These are phyloP conservation scores for Acyrthosiphon pisum DNA, from an alignment of 1,140 invertebrate species.

Conservation along the genomic window DNA sequence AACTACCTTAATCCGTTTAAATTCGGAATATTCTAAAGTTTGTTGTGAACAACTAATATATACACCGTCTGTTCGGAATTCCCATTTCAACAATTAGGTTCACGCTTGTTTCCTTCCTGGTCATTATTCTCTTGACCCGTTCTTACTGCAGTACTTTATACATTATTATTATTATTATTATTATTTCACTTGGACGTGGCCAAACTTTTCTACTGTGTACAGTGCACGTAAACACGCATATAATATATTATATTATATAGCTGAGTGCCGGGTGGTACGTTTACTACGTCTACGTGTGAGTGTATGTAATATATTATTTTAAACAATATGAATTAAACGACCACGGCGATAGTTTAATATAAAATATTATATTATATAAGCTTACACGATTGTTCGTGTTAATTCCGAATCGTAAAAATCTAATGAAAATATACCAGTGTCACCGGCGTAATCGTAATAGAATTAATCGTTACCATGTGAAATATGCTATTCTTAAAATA, in stretches of 20 bases:
- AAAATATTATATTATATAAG: not conserved
- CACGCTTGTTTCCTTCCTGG: not conserved
- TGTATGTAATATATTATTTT: not conserved
- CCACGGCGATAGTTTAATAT: too few relatives aligned
- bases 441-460: not conserved
- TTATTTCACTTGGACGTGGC: not conserved
- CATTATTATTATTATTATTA: not conserved
- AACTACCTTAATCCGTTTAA: slow-evolving; percentile 45
- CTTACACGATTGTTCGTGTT: not conserved
- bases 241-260: slow-evolving; percentile 5
- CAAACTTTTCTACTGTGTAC: slow-evolving; percentile 7
- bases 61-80: slow-evolving; percentile 34
- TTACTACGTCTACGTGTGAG: not conserved
- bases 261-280: not conserved
- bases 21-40: slow-evolving; percentile 41
- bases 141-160: not conserved
- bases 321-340: not conserved
- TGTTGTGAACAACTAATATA: slow-evolving; percentile 33
- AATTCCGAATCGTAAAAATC: not conserved
- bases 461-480: not conserved
- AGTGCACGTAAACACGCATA: not conserved
- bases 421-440: not conserved
- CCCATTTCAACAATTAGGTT: slow-evolving; percentile 34
- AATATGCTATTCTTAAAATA: not conserved
- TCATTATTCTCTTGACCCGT: slow-evolving; percentile 32